Base-by-base conservation (phyloP, 2,888 invertebrate genomes). In the Alsophila aescularia region DNA sequence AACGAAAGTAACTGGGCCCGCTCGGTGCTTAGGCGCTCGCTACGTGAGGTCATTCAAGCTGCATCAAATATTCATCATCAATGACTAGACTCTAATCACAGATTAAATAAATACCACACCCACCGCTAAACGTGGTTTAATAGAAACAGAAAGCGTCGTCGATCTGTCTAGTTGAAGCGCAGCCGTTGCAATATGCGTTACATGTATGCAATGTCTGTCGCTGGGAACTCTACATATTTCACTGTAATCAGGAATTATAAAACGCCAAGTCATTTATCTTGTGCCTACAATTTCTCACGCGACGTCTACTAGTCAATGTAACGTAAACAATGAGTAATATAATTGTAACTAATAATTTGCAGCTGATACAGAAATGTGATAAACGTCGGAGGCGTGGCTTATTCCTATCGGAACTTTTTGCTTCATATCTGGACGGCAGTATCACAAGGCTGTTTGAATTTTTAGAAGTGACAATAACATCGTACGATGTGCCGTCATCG, bases 401-500 rank as follows among this genome's bases (percentile, higher is more conserved):
- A 66, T 71, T 71, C 70, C 52, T 62, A 64, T 58, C 62, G 61
- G 41, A 61, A 34, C 32, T 39, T 62, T 29, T 44, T 49, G 44
- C 12, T 48, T 9, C 8, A 18, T 39, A 15, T 49, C 5, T 12
- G 7, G 15, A 6, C 21, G 40, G 32, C 43, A 43, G 34, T 39
- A 31, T 35, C 42, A 57, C 62, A 64, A 61, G 68, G 66, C 63
- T 67, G 67, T 66, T 37, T 31, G 34, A 54, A 70, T 56, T 62
- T 70, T 58, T 57, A 40, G 44, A 40, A 62, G 47, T 62, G 68
- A 73, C 70, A 76, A 76, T 78, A 79, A 77, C 69, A 87, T 88
- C 85, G 76, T 85, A 82, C 83, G 88, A 87, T 84, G 57, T 78
- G 62, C 64, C 87, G 85, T 87, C 87, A 88, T 67, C 47, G 44